Evolutionary conservation across 2,113 vertebrate genomes (phyloP), one percentile per base, ranked within the genome.

Genomic region (Lophura nycthemera): DNA sequence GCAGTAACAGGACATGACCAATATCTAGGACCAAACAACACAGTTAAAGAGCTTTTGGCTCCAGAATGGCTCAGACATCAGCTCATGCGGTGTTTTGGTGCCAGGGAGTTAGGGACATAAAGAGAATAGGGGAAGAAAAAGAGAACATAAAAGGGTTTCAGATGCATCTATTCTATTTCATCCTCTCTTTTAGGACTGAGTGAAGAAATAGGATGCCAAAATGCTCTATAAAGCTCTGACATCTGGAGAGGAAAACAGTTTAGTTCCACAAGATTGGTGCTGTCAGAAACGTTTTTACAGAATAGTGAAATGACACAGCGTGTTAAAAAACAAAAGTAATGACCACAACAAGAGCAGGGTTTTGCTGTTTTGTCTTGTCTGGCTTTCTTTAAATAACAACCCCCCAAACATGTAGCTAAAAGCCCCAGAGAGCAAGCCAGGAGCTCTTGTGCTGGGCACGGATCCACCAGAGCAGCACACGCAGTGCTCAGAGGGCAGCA

Each of bases 221-320:
- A 88, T 0, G 4, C 69, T 92, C 38, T 17, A 60, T n/a, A 88
- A 89, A 89, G 24, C 64, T 83, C 42, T 91, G 72, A 63, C 30
- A 85, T 76, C 52, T 91, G 38, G 84, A 95, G 88, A 6, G 10
- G 70, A 89, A 50, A 90, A 85, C 59, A 77, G 42, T 81, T 91
- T 47, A 91, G 56, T 85, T 95, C 86, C 34, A 82, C 54, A 66
- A 74, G 45, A 38, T 27, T 66, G 27, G 60, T 0, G 0, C 63
- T 91, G 84, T 79, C 72, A 92, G 56, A 92, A 85, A 73, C 1
- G 5, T 57, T 71, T 78, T 94, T 60, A 89, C 66, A 57, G 83
- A 95, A 81, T 45, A 67, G 43, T 69, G 65, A 91, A 88, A 77
- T 86, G 69, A 77, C 57, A 30, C 43, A 56, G 57, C 8, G 24